Base-by-base conservation (phyloP, 2,797 vertebrate species). In the Gouania willdenowi region DNA sequence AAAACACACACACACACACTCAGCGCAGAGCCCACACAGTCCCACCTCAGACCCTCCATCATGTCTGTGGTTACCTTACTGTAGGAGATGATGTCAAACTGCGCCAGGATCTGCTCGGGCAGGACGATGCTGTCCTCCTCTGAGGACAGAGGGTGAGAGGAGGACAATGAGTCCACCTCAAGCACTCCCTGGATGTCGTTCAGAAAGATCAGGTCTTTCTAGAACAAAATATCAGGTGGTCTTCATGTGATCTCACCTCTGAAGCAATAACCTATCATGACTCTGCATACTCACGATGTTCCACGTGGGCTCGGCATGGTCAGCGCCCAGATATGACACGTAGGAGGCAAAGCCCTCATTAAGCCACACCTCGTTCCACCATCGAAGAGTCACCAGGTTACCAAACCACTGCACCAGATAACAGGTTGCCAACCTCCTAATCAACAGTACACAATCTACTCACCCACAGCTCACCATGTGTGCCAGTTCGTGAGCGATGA, bases 331-430 rank as follows among this genome's bases (percentile, higher is more conserved):
- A 54, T 93, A 97, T 24, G 95, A 83, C 23, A 96, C 93, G 0
- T 97, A 98, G 0, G 93, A 89, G 3, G 95, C 95, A 1, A 98
- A 98, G 41, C 94, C 95, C 60, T 98, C 94, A 0, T 98, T 98
- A 53, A 98, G 82, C 95, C 95, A 98, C 17, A 98, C 85, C 57
- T 98, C 93, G 0, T 96, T 98, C 95, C 95, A 97, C 95, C 95
- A 98, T 2, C 18, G 79, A 39, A 98, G 68, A 0, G 95, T 98
- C 55, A 98, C 95, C 67, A 98, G 86, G 77, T 98, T 98, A n/a
- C 95, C 95, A 2, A 98, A 98, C 95, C 95, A 98, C 95, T 98
- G 78, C 24, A 48, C 7, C 25, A 38, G 2, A 52, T n/a, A n/a
- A n/a, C n/a, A n/a, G n/a, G n/a, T n/a, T n/a, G n/a, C n/a, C n/a